Evolutionary conservation across 1,140 invertebrate species (phyloP).

Genomic region (Sycophila sp.): DNA sequence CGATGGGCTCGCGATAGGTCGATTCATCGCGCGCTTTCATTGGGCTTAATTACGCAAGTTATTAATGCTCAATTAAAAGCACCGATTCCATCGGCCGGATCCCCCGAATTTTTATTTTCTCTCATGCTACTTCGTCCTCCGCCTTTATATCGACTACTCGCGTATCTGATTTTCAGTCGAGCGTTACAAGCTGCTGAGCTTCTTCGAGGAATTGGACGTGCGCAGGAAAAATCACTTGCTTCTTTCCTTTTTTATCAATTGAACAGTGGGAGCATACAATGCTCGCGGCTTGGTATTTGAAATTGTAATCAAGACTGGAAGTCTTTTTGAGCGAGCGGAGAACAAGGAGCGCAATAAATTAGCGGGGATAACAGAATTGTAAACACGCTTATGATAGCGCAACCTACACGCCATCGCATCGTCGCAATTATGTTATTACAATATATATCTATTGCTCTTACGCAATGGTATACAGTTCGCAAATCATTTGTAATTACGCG

Average conservation of each 20-base stretch:
- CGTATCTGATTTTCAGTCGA: too few relatives aligned
- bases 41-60: conserved; percentile 31
- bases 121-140: not conserved
- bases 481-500: conserved; percentile 22
- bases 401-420: not conserved
- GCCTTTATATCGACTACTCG: too few relatives aligned
- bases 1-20: conserved; percentile 18
- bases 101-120: not conserved
- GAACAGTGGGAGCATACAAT: too few relatives aligned
- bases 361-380: not conserved
- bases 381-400: not conserved
- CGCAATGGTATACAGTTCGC: not conserved
- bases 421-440: not conserved
- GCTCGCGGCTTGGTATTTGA: too few relatives aligned
- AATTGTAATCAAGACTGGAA: too few relatives aligned
- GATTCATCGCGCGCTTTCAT: conserved; percentile 21
- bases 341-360: too few relatives aligned
- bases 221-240: too few relatives aligned
- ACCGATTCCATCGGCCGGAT: not conserved
- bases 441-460: not conserved
- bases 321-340: too few relatives aligned
- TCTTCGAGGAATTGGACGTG: too few relatives aligned
- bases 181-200: too few relatives aligned
- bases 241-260: too few relatives aligned
- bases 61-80: conserved; percentile 36